These are phyloP conservation scores for Drosophila takahashii DNA, from an alignment of 1,140 invertebrate genomes.

Conservation along the genomic window DNA sequence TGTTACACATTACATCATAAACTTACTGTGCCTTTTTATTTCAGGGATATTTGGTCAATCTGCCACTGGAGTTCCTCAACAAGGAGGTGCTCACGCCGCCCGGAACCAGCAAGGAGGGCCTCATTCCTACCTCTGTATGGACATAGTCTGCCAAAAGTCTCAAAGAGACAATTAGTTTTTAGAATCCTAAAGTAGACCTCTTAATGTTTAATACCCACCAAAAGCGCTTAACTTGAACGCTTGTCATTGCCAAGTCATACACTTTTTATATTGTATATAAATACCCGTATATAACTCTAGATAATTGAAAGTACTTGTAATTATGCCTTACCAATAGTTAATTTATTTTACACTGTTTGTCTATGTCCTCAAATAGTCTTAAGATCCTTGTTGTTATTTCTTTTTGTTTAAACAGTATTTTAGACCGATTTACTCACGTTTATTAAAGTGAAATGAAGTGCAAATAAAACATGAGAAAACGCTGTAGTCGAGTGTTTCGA, in stretches of 20 bases:
- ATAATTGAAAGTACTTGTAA: constrained; percentile 13
- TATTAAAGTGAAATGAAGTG: constrained; percentile 56
- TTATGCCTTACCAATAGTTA: constrained; percentile 50
- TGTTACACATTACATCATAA: too few species aligned
- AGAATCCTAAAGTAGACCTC: constrained; percentile 5
- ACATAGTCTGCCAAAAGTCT: constrained; percentile 86
- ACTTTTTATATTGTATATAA: constrained; percentile 28
- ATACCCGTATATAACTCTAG: constrained; percentile 16
- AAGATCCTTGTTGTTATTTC: constrained; percentile 51
- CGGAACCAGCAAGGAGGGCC: constrained; percentile 92
- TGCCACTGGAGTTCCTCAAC: constrained; percentile 94
- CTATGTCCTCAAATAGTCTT: constrained; percentile 47
- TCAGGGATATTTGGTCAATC: constrained; percentile 93
- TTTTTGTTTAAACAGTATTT: constrained; percentile 72
- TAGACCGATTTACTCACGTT: constrained; percentile 57
- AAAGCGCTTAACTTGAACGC: constrained; percentile 57
- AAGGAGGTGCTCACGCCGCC: constrained; percentile 93
- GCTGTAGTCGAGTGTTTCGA: too few species aligned
- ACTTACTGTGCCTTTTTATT: background rate
- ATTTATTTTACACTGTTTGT: constrained; percentile 66
- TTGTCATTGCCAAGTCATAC: constrained; percentile 61
- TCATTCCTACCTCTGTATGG: constrained; percentile 92
- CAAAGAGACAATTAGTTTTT: constrained; percentile 49
- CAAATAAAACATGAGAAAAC: constrained; percentile 4
- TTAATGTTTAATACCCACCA: constrained; percentile 57